Conservation (phyloP, 2,113 vertebrate genomes). For the Zapornia atra region DNA sequence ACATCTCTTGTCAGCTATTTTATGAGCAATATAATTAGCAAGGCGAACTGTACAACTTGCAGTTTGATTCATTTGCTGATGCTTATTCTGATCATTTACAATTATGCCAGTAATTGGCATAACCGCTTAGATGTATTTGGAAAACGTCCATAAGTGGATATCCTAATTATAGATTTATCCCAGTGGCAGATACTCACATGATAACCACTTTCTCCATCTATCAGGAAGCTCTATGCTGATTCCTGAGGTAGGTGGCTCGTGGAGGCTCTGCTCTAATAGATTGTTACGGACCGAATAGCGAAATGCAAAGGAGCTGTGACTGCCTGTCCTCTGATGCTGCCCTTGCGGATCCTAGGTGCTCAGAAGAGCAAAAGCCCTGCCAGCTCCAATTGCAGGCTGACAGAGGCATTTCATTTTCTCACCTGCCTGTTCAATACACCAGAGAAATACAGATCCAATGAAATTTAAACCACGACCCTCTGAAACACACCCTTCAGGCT, state of each 20-base stretch:
- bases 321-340: background rate
- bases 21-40: slow-evolving; percentile 33
- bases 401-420: background rate
- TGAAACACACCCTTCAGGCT: background rate
- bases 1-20: slow-evolving; percentile 28
- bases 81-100: slow-evolving; percentile 47
- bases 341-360: background rate
- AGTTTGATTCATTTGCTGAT: slow-evolving; percentile 43
- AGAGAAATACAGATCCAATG: background rate
- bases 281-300: background rate
- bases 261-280: background rate
- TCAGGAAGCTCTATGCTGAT: background rate
- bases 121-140: slow-evolving; percentile 45
- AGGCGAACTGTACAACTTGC: slow-evolving; percentile 23
- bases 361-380: background rate
- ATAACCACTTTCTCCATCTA: background rate
- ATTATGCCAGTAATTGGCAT: slow-evolving; percentile 29
- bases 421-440: background rate
- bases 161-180: slow-evolving; percentile 44
- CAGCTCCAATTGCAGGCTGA: background rate
- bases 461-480: background rate
- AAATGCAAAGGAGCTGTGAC: background rate
- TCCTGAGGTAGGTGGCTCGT: background rate
- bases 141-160: slow-evolving; percentile 40
- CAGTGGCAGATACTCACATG: background rate